Conservation (phyloP, 2,113 vertebrate genomes). For the Pseudonaja textilis region DNA sequence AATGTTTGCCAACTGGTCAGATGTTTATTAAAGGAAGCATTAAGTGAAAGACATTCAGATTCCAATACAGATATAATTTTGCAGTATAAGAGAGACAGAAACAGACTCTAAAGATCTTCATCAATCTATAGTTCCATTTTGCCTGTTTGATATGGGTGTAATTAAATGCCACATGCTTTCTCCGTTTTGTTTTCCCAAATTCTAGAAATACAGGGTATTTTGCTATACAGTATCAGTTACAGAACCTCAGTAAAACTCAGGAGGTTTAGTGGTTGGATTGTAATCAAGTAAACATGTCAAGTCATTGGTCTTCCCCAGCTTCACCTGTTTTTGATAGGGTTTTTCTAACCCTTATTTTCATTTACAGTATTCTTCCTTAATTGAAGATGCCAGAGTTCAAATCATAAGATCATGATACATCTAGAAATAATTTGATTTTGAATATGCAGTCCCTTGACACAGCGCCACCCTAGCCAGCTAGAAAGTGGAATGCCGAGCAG, state of each 20-base stretch:
- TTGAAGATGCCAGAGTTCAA: neutral
- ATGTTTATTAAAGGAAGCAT: conserved; percentile 1
- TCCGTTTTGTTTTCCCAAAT: neutral
- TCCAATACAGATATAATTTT: neutral
- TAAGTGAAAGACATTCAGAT: neutral
- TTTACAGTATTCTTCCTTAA: neutral
- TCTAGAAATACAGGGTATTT: neutral
- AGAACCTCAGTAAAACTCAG: neutral
- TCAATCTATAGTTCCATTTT: neutral
- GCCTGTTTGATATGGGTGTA: neutral
- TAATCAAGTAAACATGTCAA: neutral
- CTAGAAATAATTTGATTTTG: neutral
- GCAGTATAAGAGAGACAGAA: neutral
- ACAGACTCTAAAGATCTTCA: neutral
- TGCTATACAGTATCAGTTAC: neutral
- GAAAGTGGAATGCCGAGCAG: neutral
- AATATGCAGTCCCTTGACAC: neutral
- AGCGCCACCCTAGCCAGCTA: neutral
- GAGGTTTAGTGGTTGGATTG: neutral
- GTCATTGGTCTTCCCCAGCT: neutral
- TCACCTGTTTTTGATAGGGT: neutral
- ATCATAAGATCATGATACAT: neutral
- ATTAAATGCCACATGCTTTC: neutral
- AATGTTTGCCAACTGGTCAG: neutral
- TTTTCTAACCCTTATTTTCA: neutral